These are phyloP conservation scores for Scophthalmus maximus DNA, from an alignment of 2,113 vertebrate genomes.

Conservation along the genomic window DNA sequence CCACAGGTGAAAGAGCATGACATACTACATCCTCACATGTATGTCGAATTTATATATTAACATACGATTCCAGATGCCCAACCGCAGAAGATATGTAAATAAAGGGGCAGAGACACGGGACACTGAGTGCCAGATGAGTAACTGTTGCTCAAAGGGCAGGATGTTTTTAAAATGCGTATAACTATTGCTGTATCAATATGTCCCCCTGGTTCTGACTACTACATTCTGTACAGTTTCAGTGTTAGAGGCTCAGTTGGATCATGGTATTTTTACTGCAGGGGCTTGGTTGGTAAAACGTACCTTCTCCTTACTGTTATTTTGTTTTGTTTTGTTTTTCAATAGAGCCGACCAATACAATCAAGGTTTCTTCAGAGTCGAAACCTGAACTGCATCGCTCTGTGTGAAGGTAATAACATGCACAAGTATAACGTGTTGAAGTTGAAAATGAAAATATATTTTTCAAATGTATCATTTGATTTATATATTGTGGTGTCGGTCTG, in stretches of 20 bases:
- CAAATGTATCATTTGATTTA: too few relatives aligned
- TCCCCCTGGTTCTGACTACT: too few relatives aligned
- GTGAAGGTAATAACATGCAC: conserved; percentile 91
- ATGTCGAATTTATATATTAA: neutral
- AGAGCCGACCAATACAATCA: conserved; percentile 97
- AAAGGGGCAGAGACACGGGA: too few relatives aligned
- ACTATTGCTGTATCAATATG: too few relatives aligned
- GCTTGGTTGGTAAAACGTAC: neutral
- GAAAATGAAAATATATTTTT: too few relatives aligned
- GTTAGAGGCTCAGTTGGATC: neutral
- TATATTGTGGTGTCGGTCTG: too few relatives aligned
- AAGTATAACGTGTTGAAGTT: too few relatives aligned
- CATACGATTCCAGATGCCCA: too few relatives aligned
- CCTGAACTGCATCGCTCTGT: conserved; percentile 98
- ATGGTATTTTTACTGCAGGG: neutral
- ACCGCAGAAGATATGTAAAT: too few relatives aligned
- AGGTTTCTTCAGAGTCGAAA: conserved; percentile 98
- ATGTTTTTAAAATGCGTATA: neutral
- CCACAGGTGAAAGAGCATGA: conserved; percentile 87
- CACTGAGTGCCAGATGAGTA: neutral
- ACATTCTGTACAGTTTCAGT: too few relatives aligned
- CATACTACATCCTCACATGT: neutral
- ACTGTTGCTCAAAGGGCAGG: neutral
- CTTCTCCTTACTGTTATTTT: conserved; percentile 5
- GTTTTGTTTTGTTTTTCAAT: too few relatives aligned